Base-by-base conservation (phyloP, 2,113 vertebrate genomes). In the Gallinago media region DNA sequence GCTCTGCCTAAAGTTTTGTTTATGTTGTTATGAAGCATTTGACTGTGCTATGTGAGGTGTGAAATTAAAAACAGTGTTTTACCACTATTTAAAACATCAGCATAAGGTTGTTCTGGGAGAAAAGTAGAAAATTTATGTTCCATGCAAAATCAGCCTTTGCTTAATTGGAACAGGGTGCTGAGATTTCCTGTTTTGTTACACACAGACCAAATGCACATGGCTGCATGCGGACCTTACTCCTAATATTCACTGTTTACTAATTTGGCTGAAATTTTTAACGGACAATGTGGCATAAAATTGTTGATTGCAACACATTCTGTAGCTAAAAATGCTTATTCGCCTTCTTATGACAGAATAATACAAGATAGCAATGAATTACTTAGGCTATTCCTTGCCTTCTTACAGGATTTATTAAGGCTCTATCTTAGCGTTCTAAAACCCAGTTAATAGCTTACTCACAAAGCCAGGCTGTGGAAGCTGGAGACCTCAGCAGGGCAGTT, bases 21-120 rank as follows among this genome's bases (percentile, higher is more conserved):
- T 96, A 90, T 88, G 44, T 97, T 93, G 88, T 97, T 96, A 95
- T 71, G 80, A 97, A 98, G 95, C 97, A 67, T 96, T 97, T 95
- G 88, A 44, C 95, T 97, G 94, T 97, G 97, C 91, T 97, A 92
- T 72, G 92, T 97, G 94, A 98, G 95, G 95, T 97, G 97, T 98
- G 96, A 98, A 97, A 98, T 97, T 97, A 96, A 97, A 98, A 97
- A 32, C 96, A 82, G 56, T 92, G 94, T 97, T 96, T 94, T 95
- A 91, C 94, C 91, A 59, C 65, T 88, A 67, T 88, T 95, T 92
- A 95, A 95, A 90, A 94, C 89, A 89, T 83, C 34, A 34, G 55
- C 63, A 70, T 92, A 49, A 68, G 38, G 61, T 94, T 91, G 63
- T 96, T 97, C 92, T 94, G 61, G 54, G 72, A 68, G 42, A 80